A percentile compares a stretch with the other conserved stretches of the same genome.
Evolutionary conservation across 1,140 invertebrate species (phyloP).

Genomic region (Drosophila funebris): DNA sequence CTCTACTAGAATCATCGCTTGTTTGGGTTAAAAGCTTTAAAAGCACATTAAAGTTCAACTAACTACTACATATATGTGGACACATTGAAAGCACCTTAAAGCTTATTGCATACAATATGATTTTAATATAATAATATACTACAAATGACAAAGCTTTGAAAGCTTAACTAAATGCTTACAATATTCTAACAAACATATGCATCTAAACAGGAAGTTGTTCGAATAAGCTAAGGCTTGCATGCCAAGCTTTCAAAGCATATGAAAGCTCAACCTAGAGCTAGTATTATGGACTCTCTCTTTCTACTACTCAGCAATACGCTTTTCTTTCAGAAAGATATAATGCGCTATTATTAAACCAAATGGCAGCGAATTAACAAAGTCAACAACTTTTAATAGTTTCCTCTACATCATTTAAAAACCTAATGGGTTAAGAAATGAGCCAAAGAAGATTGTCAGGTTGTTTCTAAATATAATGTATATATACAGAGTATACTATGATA

Average conservation of each 20-base stretch:
- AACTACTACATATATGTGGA: too few species aligned
- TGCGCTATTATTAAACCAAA: neutral
- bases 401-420: neutral
- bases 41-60: too few species aligned
- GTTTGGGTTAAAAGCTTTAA: neutral
- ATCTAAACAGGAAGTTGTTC: too few species aligned
- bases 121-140: too few species aligned
- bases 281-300: neutral
- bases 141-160: too few species aligned
- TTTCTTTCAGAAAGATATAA: neutral
- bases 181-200: too few species aligned
- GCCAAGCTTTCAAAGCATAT: neutral
- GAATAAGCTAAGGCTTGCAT: too few species aligned
- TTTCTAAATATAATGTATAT: neutral
- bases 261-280: neutral
- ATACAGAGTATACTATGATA: neutral
- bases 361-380: neutral
- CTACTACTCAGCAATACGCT: neutral
- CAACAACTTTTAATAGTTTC: neutral
- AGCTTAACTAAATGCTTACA: too few species aligned
- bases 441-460: neutral
- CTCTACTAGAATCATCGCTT: neutral
- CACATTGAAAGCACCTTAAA: too few species aligned
- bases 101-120: too few species aligned
- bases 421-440: slow-evolving; percentile 7